Percentiles rank a stretch among this genome's conserved stretches.
Conservation (phyloP, 2,113 vertebrate genomes). For the Entosphenus tridentatus region DNA sequence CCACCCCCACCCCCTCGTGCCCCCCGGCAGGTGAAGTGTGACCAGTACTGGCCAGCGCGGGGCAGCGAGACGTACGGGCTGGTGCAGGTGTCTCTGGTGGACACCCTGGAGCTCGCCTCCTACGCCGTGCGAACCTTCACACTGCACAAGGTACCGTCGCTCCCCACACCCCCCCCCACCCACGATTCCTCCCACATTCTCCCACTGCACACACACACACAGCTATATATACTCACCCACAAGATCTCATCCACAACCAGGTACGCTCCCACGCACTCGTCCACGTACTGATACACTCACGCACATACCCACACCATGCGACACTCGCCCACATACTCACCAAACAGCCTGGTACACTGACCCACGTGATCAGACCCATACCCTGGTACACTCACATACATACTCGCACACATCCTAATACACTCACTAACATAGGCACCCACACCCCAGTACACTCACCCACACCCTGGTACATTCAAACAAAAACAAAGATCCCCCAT, state of each 20-base stretch:
- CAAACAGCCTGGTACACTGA: neutral
- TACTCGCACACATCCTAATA: neutral
- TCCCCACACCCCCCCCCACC: too few relatives aligned
- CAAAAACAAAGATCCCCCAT: neutral
- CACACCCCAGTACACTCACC: neutral
- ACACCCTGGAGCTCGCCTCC: constrained; percentile 82
- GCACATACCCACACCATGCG: neutral
- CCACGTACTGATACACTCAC: neutral
- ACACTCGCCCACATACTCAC: neutral
- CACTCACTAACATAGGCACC: neutral
- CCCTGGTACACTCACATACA: neutral
- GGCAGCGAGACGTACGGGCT: constrained; percentile 82
- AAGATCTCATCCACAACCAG: neutral
- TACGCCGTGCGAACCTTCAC: constrained; percentile 87
- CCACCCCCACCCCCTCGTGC: too few relatives aligned
- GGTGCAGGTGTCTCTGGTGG: constrained; percentile 84
- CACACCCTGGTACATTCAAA: neutral
- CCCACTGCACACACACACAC: too few relatives aligned
- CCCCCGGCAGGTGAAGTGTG: constrained; percentile 58
- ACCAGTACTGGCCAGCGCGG: constrained; percentile 89
- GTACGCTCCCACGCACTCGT: neutral
- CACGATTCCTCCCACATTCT: too few relatives aligned
- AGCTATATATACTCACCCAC: neutral
- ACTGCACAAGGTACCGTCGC: constrained; percentile 55
- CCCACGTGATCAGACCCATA: neutral